phyloP scores from a whole-genome alignment of 2,888 invertebrate genomes.

The Glomeris marginata region DNA sequence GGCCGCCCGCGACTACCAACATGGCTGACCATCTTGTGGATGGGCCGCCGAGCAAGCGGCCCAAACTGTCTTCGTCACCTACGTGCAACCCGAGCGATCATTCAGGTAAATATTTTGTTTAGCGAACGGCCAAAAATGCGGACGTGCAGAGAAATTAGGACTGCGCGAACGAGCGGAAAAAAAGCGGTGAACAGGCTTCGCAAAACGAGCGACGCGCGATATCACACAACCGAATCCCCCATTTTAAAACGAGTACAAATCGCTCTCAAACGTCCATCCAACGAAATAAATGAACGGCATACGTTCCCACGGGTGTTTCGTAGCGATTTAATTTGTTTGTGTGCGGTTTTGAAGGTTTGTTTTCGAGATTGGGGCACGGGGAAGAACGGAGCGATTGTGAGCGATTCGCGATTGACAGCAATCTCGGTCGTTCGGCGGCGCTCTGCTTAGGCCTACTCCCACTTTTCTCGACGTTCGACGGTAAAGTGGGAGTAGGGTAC shows the following conservation, averaged over 20 bases:
- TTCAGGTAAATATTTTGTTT: slow-evolving; percentile 52
- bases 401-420: too few relatives aligned
- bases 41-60: slow-evolving; percentile 93
- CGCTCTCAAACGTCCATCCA: neutral
- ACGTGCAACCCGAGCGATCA: slow-evolving; percentile 51
- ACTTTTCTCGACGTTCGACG: too few relatives aligned
- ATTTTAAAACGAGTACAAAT: neutral
- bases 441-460: too few relatives aligned
- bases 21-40: slow-evolving; percentile 88
- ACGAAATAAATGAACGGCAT: neutral
- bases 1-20: slow-evolving; percentile 18
- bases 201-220: too few relatives aligned
- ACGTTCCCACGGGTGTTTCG: neutral
- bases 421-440: too few relatives aligned
- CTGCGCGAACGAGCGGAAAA: too few relatives aligned
- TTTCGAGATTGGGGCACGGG: too few relatives aligned
- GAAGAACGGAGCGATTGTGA: too few relatives aligned
- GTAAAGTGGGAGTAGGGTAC: too few relatives aligned
- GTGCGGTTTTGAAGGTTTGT: too few relatives aligned
- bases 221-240: neutral
- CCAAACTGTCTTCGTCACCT: slow-evolving; percentile 75
- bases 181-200: too few relatives aligned
- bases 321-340: slow-evolving; percentile 1
- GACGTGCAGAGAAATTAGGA: too few relatives aligned
- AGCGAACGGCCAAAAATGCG: neutral